phyloP scores from a whole-genome alignment of 2,797 vertebrate species.

The Setipinna tenuifilis region DNA sequence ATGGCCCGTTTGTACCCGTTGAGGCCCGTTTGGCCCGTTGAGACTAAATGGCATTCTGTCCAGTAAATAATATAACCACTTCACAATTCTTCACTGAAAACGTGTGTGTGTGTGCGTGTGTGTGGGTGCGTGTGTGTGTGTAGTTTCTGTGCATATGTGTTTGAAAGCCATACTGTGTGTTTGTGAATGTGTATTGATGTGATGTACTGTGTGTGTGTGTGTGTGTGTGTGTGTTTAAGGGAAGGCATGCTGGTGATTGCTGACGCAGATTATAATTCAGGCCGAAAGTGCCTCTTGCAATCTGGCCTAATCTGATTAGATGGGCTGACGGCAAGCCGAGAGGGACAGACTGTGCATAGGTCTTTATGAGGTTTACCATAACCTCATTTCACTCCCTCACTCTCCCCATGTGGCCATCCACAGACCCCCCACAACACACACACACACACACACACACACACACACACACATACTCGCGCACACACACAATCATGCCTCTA shows the following conservation, averaged over 20 bases:
- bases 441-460: background rate
- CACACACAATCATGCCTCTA: background rate
- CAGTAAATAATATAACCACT: too few species aligned
- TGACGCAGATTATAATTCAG: constrained; percentile 13
- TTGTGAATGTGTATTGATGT: background rate
- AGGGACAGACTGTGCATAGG: constrained; percentile 53
- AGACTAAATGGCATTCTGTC: too few species aligned
- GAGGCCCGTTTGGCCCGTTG: too few species aligned
- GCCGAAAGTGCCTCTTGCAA: constrained; percentile 60
- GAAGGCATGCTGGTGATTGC: background rate
- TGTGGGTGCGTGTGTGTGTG: background rate
- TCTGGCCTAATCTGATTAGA: constrained; percentile 66
- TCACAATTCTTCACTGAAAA: too few species aligned
- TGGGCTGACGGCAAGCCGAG: constrained; percentile 57
- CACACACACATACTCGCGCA: background rate
- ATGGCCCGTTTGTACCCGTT: too few species aligned
- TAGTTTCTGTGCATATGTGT: background rate
- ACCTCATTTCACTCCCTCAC: constrained; percentile 61
- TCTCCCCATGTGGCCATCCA: constrained; percentile 52
- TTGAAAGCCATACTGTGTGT: background rate
- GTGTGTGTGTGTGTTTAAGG: background rate
- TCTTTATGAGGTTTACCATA: constrained; percentile 69
- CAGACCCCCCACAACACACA: constrained; percentile 19
- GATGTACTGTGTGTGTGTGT: background rate
- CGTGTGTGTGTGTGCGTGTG: background rate